Conservation (phyloP, 1,140 invertebrate species). For the Aphaenogaster floridana region DNA sequence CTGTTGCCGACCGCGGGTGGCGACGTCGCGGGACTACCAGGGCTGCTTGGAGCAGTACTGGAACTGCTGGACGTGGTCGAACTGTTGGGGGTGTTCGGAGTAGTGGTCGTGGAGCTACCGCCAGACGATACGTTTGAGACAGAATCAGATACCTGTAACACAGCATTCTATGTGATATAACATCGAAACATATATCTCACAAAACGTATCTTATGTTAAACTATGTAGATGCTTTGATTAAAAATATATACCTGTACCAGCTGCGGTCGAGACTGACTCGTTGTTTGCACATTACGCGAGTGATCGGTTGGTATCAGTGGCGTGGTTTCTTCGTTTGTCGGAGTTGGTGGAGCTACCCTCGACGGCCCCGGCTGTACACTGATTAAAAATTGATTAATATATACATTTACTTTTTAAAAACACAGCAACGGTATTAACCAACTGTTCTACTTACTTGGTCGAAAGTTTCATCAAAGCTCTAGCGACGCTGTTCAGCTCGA, state of each 20-base stretch:
- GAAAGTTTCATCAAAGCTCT: slow-evolving; percentile 92
- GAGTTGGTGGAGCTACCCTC: slow-evolving; percentile 89
- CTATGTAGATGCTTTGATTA: background rate
- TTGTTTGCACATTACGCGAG: slow-evolving; percentile 84
- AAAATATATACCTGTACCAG: slow-evolving; percentile 77
- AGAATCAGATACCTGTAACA: slow-evolving; percentile 86
- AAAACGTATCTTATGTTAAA: background rate
- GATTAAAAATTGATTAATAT: slow-evolving; percentile 38
- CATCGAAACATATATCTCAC: slow-evolving; percentile 20
- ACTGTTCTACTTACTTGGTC: slow-evolving; percentile 87
- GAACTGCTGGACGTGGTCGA: slow-evolving; percentile 89
- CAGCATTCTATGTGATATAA: slow-evolving; percentile 72
- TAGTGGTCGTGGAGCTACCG: slow-evolving; percentile 87
- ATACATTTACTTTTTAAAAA: slow-evolving; percentile 22
- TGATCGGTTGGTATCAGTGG: slow-evolving; percentile 89
- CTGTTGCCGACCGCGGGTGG: slow-evolving; percentile 84
- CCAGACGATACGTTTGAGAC: slow-evolving; percentile 88
- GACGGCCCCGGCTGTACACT: slow-evolving; percentile 89
- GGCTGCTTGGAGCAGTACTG: slow-evolving; percentile 88
- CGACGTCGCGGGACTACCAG: slow-evolving; percentile 85
- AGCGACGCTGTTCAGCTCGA: slow-evolving; percentile 95
- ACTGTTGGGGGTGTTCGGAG: slow-evolving; percentile 89
- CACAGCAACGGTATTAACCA: background rate
- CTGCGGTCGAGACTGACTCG: slow-evolving; percentile 82
- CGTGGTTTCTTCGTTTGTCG: slow-evolving; percentile 88